phyloP scores from a whole-genome alignment of 2,888 invertebrate species.

The Timema cristinae region DNA sequence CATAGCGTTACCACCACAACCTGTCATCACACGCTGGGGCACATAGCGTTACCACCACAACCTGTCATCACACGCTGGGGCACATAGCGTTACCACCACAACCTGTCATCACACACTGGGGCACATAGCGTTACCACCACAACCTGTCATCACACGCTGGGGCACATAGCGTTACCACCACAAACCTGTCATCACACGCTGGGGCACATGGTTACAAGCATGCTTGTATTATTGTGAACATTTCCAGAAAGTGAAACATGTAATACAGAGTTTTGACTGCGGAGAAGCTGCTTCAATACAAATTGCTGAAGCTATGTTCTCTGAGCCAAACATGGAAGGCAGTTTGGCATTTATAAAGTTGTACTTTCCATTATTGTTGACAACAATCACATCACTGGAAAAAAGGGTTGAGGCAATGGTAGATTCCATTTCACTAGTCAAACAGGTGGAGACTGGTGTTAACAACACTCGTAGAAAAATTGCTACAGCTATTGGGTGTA shows the following conservation, averaged over 20 bases:
- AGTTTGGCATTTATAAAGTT: too few species aligned
- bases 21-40: slow-evolving; percentile 13
- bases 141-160: slow-evolving; percentile 15
- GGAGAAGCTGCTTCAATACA: too few species aligned
- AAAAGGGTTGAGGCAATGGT: too few species aligned
- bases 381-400: too few species aligned
- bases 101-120: slow-evolving; percentile 15
- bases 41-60: slow-evolving; percentile 1
- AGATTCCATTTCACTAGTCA: too few species aligned
- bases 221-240: neutral
- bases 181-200: slow-evolving; percentile 15
- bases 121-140: neutral
- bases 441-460: too few species aligned
- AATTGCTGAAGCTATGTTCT: too few species aligned
- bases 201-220: slow-evolving; percentile 2
- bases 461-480: too few species aligned
- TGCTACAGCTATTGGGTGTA: neutral
- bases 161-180: neutral
- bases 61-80: slow-evolving; percentile 13
- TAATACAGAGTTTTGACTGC: too few species aligned
- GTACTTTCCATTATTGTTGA: too few species aligned
- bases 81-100: slow-evolving; percentile 1
- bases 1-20: slow-evolving; percentile 1
- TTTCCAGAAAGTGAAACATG: too few species aligned
- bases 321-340: too few species aligned